Evolutionary conservation across 1,140 invertebrate species (phyloP).

Genomic region (Scylla paramamosain): DNA sequence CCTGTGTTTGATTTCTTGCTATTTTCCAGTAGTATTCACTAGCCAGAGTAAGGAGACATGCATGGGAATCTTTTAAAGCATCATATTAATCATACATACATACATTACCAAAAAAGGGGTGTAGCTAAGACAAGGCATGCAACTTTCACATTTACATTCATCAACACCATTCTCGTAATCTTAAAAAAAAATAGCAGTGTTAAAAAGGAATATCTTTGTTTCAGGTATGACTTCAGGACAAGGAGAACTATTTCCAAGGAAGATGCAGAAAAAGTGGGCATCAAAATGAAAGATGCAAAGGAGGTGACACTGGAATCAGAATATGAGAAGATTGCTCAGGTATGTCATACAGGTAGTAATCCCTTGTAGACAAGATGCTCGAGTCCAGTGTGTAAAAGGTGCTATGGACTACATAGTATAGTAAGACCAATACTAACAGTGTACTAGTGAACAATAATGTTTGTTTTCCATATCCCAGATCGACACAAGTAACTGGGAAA

Average conservation of each 20-base stretch:
- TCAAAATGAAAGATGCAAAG: conserved; percentile 52
- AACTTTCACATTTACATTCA: too few species aligned
- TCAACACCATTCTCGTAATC: not conserved
- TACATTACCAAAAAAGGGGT: not conserved
- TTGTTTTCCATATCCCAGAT: conserved; percentile 5
- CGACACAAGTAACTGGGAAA: conserved; percentile 66
- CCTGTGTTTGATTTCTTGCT: too few species aligned
- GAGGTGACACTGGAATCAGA: conserved; percentile 65
- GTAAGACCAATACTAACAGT: not conserved
- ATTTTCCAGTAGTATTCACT: too few species aligned
- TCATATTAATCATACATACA: not conserved
- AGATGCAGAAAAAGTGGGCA: conserved; percentile 60
- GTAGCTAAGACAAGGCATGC: not conserved
- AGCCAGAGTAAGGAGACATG: too few species aligned
- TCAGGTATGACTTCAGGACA: conserved; percentile 69
- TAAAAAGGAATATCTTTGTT: not conserved
- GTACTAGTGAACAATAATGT: not conserved
- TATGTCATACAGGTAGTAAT: not conserved
- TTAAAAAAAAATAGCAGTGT: not conserved
- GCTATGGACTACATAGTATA: not conserved
- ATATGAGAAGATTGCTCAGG: conserved; percentile 48
- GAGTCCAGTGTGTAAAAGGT: not conserved
- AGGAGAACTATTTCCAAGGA: conserved; percentile 47
- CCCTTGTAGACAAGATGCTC: too few species aligned
- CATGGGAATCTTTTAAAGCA: not conserved